Evolutionary conservation across 1,140 invertebrate species (phyloP).

Genomic region (Cyrtorhinus lividipennis): DNA sequence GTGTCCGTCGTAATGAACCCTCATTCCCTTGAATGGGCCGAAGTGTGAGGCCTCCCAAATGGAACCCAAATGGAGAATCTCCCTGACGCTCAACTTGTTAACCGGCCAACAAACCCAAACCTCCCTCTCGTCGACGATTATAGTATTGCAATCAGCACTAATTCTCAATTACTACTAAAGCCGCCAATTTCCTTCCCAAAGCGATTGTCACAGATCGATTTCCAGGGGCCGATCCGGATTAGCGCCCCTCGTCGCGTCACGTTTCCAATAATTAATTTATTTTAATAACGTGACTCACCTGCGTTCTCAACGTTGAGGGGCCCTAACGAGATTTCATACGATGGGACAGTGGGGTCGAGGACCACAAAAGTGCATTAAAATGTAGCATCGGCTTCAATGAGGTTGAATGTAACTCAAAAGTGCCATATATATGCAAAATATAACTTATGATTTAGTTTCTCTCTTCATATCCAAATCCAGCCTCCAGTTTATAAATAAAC

Average conservation of each 20-base stretch:
- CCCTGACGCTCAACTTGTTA: constrained; percentile 4
- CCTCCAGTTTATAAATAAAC: no score
- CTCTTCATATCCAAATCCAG: no score
- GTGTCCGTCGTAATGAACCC: not conserved
- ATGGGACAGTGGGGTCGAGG: no score
- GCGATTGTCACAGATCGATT: not conserved
- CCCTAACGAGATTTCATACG: no score
- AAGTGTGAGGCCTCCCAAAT: no score
- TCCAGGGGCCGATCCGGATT: not conserved
- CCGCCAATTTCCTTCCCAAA: not conserved
- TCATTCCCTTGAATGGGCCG: not conserved
- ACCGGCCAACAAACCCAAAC: not conserved
- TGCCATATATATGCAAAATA: no score
- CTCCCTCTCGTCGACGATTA: not conserved
- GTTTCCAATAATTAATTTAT: not conserved
- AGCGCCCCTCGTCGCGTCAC: not conserved
- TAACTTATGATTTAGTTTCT: no score
- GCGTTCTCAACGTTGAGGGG: no score
- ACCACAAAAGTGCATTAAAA: no score
- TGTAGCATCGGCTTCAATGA: no score
- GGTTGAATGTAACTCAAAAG: no score
- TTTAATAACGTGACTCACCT: not conserved
- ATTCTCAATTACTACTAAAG: not conserved
- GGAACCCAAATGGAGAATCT: constrained; percentile 12
- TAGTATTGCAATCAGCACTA: not conserved